These are phyloP conservation scores for Eonycteris spelaea DNA, from an alignment of 2,113 vertebrate genomes.

Conservation along the genomic window DNA sequence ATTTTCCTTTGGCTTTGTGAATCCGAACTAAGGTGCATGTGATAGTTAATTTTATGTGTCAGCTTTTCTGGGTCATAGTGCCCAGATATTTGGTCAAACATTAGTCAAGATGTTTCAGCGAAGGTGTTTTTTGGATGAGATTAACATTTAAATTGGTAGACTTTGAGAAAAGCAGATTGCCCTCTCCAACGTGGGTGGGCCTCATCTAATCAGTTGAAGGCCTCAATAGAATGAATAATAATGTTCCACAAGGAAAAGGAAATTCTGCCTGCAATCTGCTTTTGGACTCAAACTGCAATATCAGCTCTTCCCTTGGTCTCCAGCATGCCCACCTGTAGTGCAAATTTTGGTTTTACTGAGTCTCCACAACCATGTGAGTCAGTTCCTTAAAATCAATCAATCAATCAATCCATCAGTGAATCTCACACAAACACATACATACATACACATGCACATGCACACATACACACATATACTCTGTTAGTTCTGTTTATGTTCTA, in stretches of 20 bases:
- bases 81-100: not conserved
- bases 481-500: not conserved
- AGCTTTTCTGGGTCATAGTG: not conserved
- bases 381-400: not conserved
- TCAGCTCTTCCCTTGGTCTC: not conserved
- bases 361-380: not conserved
- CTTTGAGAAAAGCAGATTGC: not conserved
- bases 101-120: constrained; percentile 10
- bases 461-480: not conserved
- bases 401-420: no score
- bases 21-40: not conserved
- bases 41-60: not conserved
- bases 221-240: not conserved
- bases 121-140: not conserved
- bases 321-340: not conserved
- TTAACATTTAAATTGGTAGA: not conserved
- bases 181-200: no score
- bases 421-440: no score
- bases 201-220: not conserved
- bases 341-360: not conserved
- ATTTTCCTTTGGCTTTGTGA: constrained; percentile 13
- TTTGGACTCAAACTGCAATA: not conserved
- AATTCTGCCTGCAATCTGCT: not conserved
- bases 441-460: not conserved
- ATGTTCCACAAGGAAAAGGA: not conserved